phyloP scores from a whole-genome alignment of 2,888 invertebrate genomes.

The Rhopalosiphum nymphaeae region DNA sequence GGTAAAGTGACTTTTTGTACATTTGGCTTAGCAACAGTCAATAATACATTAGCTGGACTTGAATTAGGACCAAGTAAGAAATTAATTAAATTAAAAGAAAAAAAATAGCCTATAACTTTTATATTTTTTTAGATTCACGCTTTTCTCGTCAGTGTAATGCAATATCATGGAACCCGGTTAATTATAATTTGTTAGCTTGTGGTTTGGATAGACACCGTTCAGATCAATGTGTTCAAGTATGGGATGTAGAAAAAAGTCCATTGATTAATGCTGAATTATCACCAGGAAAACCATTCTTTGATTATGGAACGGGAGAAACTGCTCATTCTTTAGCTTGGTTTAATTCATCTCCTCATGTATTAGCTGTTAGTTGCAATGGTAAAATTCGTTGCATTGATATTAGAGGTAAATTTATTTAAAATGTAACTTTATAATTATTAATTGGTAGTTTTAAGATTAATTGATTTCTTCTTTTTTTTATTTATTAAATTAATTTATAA shows the following conservation, averaged over 20 bases:
- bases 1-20: conserved; percentile 88
- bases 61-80: conserved; percentile 78
- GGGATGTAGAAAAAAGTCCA: conserved; percentile 81
- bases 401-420: conserved; percentile 75
- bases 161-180: conserved; percentile 88
- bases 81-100: neutral
- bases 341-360: conserved; percentile 78
- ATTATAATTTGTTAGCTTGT: conserved; percentile 85
- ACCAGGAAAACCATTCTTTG: conserved; percentile 76
- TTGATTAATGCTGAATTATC: conserved; percentile 64
- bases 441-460: conserved; percentile 10
- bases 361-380: conserved; percentile 91
- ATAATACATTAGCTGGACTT: conserved; percentile 78
- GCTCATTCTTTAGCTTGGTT: conserved; percentile 90
- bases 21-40: conserved; percentile 80
- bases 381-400: conserved; percentile 92
- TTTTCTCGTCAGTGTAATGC: conserved; percentile 88
- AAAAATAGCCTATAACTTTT: neutral
- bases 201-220: conserved; percentile 91
- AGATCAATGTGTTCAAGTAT: conserved; percentile 89
- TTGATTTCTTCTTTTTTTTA: conserved; percentile 8
- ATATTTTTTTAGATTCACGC: conserved; percentile 77
- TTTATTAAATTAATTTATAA: conserved; percentile 74
- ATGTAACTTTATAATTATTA: conserved; percentile 66
- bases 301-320: conserved; percentile 86